A percentile compares a stretch with the other conserved stretches of the same genome.
These are phyloP conservation scores for Vespertilio murinus DNA, from an alignment of 2,797 vertebrate species.

Conservation along the genomic window DNA sequence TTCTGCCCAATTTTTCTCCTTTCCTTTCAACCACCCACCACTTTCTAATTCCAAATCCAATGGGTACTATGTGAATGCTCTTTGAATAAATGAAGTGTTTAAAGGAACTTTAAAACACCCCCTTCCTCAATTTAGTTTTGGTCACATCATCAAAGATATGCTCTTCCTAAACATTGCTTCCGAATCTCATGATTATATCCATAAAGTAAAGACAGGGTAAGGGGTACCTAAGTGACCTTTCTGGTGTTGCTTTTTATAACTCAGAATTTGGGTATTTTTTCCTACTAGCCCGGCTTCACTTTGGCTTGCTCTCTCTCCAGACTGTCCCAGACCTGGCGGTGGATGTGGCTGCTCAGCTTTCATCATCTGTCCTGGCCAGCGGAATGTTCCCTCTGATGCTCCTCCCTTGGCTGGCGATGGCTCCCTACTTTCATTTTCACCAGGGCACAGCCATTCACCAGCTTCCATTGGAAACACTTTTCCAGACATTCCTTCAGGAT, in stretches of 20 bases:
- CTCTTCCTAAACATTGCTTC: background rate
- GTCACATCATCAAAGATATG: background rate
- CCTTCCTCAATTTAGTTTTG: background rate
- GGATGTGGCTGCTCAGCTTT: conserved; percentile 45
- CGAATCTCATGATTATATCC: background rate
- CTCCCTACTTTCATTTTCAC: conserved; percentile 74
- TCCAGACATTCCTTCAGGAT: conserved; percentile 62
- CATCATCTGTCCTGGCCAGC: conserved; percentile 46
- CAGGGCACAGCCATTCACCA: conserved; percentile 57
- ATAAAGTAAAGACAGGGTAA: background rate
- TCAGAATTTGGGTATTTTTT: conserved; percentile 53
- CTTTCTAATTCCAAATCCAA: background rate
- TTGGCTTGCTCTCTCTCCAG: conserved; percentile 60
- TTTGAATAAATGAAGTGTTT: background rate
- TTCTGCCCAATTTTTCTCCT: background rate
- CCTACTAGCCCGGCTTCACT: conserved; percentile 15
- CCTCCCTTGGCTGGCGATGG: conserved; percentile 45
- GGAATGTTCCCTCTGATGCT: conserved; percentile 54
- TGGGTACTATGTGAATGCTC: background rate
- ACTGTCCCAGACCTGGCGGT: conserved; percentile 62
- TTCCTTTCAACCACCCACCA: background rate
- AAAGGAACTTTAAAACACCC: background rate
- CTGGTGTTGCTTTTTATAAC: conserved; percentile 50
- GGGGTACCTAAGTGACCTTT: conserved; percentile 45
- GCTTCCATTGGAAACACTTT: conserved; percentile 61